phyloP scores from a whole-genome alignment of 2,888 invertebrate genomes.

The Drosophila formosana region DNA sequence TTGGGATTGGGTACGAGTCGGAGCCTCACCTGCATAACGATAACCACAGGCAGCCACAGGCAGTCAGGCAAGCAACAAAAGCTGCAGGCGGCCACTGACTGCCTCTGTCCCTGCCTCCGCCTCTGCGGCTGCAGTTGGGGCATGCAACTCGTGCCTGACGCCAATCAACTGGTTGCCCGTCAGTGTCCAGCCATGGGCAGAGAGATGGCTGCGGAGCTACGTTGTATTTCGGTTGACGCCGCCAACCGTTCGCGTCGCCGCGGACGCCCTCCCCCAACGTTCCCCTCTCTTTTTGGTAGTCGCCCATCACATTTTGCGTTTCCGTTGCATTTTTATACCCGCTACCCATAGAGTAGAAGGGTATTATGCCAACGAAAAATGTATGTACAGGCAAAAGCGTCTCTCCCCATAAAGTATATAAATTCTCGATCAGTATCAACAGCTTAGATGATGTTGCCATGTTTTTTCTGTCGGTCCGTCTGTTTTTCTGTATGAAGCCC shows the following conservation, averaged over 20 bases:
- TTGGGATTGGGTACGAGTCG: conserved; percentile 21
- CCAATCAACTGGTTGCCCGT: conserved; percentile 77
- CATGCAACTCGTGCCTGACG: conserved; percentile 61
- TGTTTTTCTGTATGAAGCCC: too few relatives aligned
- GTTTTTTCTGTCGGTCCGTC: too few relatives aligned
- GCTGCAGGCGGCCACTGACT: conserved; percentile 55
- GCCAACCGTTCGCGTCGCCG: too few relatives aligned
- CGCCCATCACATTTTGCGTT: conserved; percentile 67
- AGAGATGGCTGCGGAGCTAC: not conserved
- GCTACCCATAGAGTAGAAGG: too few relatives aligned
- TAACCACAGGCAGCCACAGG: conserved; percentile 64
- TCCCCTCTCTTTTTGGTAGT: not conserved
- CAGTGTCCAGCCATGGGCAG: conserved; percentile 32
- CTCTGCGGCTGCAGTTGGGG: conserved; percentile 17
- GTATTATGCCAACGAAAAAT: too few relatives aligned
- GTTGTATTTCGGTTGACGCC: not conserved
- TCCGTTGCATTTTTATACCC: conserved; percentile 67
- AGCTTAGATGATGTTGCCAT: too few relatives aligned
- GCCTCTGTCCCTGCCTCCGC: conserved; percentile 1
- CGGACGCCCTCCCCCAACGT: not conserved
- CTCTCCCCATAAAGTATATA: too few relatives aligned
- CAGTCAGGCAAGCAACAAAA: conserved; percentile 58
- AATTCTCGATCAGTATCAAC: too few relatives aligned
- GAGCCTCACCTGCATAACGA: conserved; percentile 66
- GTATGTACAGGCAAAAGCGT: too few relatives aligned